Evolutionary conservation across 1,140 invertebrate genomes (phyloP), one percentile per base, ranked within the genome.

Genomic region (Leptinotarsa undecemlineata): DNA sequence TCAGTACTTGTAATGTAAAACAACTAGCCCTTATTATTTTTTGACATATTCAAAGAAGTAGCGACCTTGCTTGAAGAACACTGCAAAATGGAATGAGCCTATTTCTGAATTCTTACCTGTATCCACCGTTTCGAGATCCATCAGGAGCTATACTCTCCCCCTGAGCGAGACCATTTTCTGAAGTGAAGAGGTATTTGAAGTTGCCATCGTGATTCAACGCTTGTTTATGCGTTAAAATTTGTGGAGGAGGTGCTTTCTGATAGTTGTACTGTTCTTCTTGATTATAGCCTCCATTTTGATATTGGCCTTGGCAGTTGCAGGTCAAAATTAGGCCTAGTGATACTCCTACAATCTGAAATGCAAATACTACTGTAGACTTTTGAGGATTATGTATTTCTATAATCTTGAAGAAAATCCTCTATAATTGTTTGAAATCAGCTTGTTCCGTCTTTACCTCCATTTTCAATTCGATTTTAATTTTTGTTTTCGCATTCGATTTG

Each of bases 121-220:
- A 89, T 21, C 86, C 85, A 3, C 91, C 91, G 6, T 88, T 88
- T 68, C 90, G 84, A 20, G 88, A 89, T 3, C 90, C 90, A 79
- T 91, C 90, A 3, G 90, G 89, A 20, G 88, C 86, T 48, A 91
- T 91, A 69, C 86, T 86, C 82, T 91, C 89, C 26, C 89, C 90
- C 48, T 90, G 90, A 14, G 90, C 89, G 3, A 90, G 83, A 14
- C 90, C 90, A 80, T 91, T 91, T 81, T 91, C 90, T 6, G 90
- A 88, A 8, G 90, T 89, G 79, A 91, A 91, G 42, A 89, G 86
- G 80, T 88, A 91, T 51, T 89, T 89, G 82, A 91, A 90, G 13
- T 86, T 86, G 8, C 90, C 90, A 77, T 90, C 89, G 68, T 87
- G 84, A 19, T 84, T 81, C 19, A 87, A 74, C 1, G 82, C 79